A percentile compares a stretch with the other conserved stretches of the same genome.
phyloP scores from a whole-genome alignment of 2,797 vertebrate species.

The Enteromius thamalakanensis region DNA sequence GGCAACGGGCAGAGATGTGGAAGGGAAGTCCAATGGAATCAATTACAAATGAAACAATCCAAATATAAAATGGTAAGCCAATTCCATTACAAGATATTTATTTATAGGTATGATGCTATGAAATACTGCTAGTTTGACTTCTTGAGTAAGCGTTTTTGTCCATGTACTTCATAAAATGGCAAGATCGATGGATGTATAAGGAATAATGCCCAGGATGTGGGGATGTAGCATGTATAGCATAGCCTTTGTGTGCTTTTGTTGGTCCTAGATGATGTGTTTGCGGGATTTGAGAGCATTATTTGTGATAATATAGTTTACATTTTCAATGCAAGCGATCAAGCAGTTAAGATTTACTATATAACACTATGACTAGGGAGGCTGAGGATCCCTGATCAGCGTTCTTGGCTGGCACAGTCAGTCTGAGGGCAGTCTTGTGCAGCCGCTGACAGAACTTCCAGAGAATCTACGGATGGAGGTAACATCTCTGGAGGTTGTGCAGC shows the following conservation, averaged over 20 bases:
- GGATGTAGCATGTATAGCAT: slow-evolving; percentile 94
- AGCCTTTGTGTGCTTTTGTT: slow-evolving; percentile 70
- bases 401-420: too few species aligned
- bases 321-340: neutral
- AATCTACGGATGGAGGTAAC: too few species aligned
- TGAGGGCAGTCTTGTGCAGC: too few species aligned
- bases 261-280: neutral
- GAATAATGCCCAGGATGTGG: slow-evolving; percentile 93
- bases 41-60: slow-evolving; percentile 6
- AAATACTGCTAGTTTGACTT: neutral
- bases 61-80: slow-evolving; percentile 25
- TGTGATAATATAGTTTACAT: neutral
- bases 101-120: neutral
- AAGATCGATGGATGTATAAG: slow-evolving; percentile 94
- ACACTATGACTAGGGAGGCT: neutral
- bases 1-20: neutral
- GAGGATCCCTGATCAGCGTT: too few species aligned
- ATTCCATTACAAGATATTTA: slow-evolving; percentile 17
- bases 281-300: neutral
- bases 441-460: neutral
- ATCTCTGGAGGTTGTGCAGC: too few species aligned
- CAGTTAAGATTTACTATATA: neutral
- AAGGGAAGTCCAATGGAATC: neutral
- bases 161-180: slow-evolving; percentile 89
- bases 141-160: neutral